Percentiles rank a stretch among this genome's conserved stretches.
Conservation (phyloP, 2,888 invertebrate genomes). For the Parthenolecanium corni region DNA sequence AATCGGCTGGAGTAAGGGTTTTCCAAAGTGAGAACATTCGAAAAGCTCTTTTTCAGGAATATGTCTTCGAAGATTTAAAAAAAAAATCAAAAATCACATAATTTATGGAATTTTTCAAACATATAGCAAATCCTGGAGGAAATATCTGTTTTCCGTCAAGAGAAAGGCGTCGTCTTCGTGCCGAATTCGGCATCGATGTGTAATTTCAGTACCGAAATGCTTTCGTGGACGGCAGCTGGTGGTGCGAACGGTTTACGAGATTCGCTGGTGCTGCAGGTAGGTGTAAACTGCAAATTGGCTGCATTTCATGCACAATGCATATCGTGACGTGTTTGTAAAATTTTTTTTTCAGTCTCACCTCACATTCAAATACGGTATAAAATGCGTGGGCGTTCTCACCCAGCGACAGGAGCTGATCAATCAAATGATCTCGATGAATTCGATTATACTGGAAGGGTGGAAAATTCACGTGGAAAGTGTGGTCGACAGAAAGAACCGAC, state of each 20-base stretch:
- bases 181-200: conserved; percentile 37
- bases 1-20: no score
- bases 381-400: conserved; percentile 28
- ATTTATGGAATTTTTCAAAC: no score
- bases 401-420: conserved; percentile 45
- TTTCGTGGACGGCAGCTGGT: conserved; percentile 62
- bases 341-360: conserved; percentile 31
- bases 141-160: conserved; percentile 52
- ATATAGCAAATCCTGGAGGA: conserved; percentile 46
- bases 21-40: no score
- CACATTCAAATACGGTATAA: conserved; percentile 44
- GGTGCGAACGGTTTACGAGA: conserved; percentile 46
- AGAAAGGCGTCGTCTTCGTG: conserved; percentile 44
- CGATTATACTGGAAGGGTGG: conserved; percentile 60
- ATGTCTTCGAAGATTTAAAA: no score
- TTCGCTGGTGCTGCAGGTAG: conserved; percentile 41
- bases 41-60: no score
- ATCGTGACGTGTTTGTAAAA: not conserved
- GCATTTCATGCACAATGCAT: not conserved
- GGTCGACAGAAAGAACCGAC: conserved; percentile 45
- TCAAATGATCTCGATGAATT: conserved; percentile 57
- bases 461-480: conserved; percentile 58
- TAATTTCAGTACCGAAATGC: conserved; percentile 44
- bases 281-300: not conserved
- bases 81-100: no score